Evolutionary conservation across 2,888 invertebrate species (phyloP), one percentile per base, ranked within the genome.

Genomic region (Glyphotaelius pellucidus): DNA sequence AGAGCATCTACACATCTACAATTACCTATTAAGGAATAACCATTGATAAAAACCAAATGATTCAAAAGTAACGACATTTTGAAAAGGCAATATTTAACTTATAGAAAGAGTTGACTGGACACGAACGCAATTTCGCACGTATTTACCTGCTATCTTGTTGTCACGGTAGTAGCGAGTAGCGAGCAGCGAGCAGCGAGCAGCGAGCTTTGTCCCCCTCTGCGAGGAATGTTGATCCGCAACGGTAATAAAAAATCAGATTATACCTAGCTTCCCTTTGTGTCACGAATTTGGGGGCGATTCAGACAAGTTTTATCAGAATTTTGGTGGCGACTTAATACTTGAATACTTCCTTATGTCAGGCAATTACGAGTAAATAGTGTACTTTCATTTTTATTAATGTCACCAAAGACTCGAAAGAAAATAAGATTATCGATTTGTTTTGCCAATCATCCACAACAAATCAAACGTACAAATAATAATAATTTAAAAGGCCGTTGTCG

Each of bases 181-280:
- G 38, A 38, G 38, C 11, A 38, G 38, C 38, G 11, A 38, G 38
- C 11, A 9, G 38, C 47, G 25, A 14, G 19, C 14, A 47, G 87
- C 52, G 67, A 14, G 67, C 79, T 52, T 88, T 67, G 30, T 52
- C 4, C 67, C 38, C 25, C 19, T 88, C 79, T 35, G 30, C 67
- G 32, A 31, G 31, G 67, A 79, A 88, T 67, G 88, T 88, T 88
- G 79, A 88, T 88, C 79, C 67, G 88, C 30, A 88, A 32, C 52
- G 67, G 88, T 31, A 52, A 88, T 67, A 67, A 88, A 88, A 88
- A 67, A 32, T 52, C 88, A 32, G 88, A 67, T 79, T 52, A 88
- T 88, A 47, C 88, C 79, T 25, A 15, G 88, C 79, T 1, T 12
- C 88, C 52, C 79, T 31, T 47, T 86, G 86, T 67, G 79, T 88